Base-by-base conservation (phyloP, 2,113 vertebrate species). In the Hydropotes inermis region DNA sequence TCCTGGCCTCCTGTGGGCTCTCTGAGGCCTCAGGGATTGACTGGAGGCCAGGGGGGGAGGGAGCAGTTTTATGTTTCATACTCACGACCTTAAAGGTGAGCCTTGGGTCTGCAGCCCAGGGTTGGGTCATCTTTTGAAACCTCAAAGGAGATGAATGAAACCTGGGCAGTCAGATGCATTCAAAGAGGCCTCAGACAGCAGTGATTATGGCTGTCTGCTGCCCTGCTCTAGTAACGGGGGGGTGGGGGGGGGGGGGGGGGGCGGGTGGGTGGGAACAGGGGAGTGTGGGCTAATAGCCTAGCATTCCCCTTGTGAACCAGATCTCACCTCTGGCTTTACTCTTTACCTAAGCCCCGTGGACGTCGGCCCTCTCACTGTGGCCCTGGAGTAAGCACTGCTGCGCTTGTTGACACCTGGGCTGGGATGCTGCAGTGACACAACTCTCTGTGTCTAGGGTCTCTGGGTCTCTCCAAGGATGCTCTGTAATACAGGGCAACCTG, bases 21-120 rank as follows among this genome's bases (percentile, higher is more conserved):
- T 93, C 96, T 96, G 97, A 95, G 96, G 87, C 97, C 97, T 96
- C 87, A 28, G 88, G 85, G 92, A 93, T 67, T 83, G 97, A 97
- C 92, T 81, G 88, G 87, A 91, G 85, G 47, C 76, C 30, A 6
- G 43, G 1, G 1, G 1, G 3, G 89, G 89, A 70, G 61, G 36
- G 30, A 89, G 64, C 0, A 33, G 91, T 97, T 58, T 97, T 92
- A 15, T 58, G 0, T 96, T 97, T 92, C 25, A 11, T 88, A 15
- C 85, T 6, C 83, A 3, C 11, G 17, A 85, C 81, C 50, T 96
- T 97, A 92, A 88, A 81, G 89, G 93, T 33, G 86, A 89, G 54
- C 92, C 52, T 90, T 0, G 27, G 60, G 76, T 90, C 12, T 82
- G 70, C 87, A 96, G 92, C 84, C 90, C 76, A 87, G 98, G 85